phyloP scores from a whole-genome alignment of 2,797 vertebrate genomes.

The Serranus cabrilla region DNA sequence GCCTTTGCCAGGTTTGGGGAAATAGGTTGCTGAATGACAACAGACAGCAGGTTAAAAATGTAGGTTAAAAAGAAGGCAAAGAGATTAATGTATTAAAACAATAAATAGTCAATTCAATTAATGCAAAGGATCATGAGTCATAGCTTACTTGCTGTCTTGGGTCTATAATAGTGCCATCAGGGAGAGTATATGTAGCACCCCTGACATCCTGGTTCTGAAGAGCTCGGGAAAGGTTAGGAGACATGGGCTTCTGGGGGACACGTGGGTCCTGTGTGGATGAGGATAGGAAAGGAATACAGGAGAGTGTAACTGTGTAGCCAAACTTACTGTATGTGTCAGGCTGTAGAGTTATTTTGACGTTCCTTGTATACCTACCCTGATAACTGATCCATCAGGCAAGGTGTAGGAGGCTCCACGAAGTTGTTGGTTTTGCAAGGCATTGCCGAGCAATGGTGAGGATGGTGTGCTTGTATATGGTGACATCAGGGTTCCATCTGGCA shows the following conservation, averaged over 20 bases:
- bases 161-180: conserved; percentile 81
- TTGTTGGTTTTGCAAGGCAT: conserved; percentile 82
- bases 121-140: conserved; percentile 24
- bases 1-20: conserved; percentile 83
- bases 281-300: background rate
- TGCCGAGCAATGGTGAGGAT: conserved; percentile 76
- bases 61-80: background rate
- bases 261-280: conserved; percentile 70
- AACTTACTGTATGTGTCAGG: background rate
- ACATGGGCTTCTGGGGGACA: conserved; percentile 67
- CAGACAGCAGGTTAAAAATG: conserved; percentile 8
- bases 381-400: conserved; percentile 79
- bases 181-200: conserved; percentile 82
- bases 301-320: conserved; percentile 7
- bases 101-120: background rate
- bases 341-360: background rate
- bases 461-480: conserved; percentile 70
- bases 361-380: conserved; percentile 65
- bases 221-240: conserved; percentile 82
- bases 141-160: conserved; percentile 75
- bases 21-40: conserved; percentile 65
- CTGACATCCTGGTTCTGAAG: conserved; percentile 81
- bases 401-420: conserved; percentile 75
- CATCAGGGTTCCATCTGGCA: conserved; percentile 74
- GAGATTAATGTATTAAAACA: background rate